Evolutionary conservation across 2,797 vertebrate species (phyloP).

Genomic region (Dicrostonyx torquatus): DNA sequence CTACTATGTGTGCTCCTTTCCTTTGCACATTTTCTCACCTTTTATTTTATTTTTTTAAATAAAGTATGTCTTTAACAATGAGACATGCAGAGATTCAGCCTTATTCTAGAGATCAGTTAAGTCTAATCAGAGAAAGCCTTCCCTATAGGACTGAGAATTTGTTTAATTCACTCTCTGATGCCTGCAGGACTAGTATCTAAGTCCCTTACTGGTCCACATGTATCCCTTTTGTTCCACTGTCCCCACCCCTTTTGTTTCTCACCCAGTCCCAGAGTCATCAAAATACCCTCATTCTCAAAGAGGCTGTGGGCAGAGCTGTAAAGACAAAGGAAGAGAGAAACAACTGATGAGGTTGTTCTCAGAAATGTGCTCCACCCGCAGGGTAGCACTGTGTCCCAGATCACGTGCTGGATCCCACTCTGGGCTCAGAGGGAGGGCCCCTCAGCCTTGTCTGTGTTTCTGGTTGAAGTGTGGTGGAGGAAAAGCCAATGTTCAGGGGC

Average conservation of each 20-base stretch:
- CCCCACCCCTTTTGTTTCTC: neutral
- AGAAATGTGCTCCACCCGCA: too few relatives aligned
- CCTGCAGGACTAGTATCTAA: too few relatives aligned
- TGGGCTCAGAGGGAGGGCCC: neutral
- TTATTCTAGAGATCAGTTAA: neutral
- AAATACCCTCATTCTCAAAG: neutral
- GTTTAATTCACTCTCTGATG: neutral
- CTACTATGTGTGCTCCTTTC: neutral
- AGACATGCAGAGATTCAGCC: neutral
- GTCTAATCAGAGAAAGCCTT: neutral
- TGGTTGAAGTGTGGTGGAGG: neutral
- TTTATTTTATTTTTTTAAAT: neutral
- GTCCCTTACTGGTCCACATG: neutral
- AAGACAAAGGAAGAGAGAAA: neutral
- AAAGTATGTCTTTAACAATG: neutral
- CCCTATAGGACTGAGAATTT: neutral
- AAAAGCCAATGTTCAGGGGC: neutral
- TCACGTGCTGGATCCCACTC: neutral
- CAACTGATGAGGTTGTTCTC: neutral
- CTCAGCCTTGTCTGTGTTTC: neutral
- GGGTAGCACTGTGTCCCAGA: neutral
- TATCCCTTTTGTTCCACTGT: neutral
- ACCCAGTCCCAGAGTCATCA: neutral
- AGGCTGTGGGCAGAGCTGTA: neutral
- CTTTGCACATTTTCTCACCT: neutral